Base-by-base conservation (phyloP, 2,888 invertebrate genomes). In the Campaea margaritaria region DNA sequence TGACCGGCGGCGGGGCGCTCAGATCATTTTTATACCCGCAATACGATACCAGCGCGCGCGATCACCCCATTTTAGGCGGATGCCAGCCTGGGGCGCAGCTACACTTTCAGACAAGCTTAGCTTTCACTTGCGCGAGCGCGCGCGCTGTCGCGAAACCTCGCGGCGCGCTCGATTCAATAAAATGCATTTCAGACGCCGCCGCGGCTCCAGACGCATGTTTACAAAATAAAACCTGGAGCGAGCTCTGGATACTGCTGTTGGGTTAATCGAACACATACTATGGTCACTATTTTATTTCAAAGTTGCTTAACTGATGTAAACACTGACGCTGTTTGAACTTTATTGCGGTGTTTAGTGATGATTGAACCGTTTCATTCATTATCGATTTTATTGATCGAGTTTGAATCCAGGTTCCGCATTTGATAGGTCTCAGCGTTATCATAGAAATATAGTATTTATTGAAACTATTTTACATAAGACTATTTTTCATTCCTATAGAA, bases 11-110 rank as follows among this genome's bases (percentile, higher is more conserved):
- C 94, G 94, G 93, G 94, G 93, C 93, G 93, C 91, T 86, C 87
- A 87, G 91, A 91, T 93, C 93, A 93, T 94, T 95, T 96, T 95
- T 96, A 96, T 96, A 96, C 95, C 90, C 93, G 96, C 94, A 95
- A 96, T 94, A 94, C 95, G 95, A 96, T 95, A 95, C 95, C 93
- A 82, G 77, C 79, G 81, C 84, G 70, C 85, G 75, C 86, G 87
- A 89, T 85, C 91, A 88, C 89, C 92, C 92, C 91, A 91, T 92
- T 93, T 92, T 93, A 91, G 92, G 92, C 84, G 92, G 91, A 91
- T 91, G 85, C 84, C 80, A 78, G 85, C 78, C 83, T 51, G 45
- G 78, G 80, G 78, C 81, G 81, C 82, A 76, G 86, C 85, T 85
- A 85, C 86, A 80, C 87, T 88, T 89, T 89, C 89, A 89, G 89